Base-by-base conservation (phyloP, 2,888 invertebrate genomes). In the Salpingus planirostris region DNA sequence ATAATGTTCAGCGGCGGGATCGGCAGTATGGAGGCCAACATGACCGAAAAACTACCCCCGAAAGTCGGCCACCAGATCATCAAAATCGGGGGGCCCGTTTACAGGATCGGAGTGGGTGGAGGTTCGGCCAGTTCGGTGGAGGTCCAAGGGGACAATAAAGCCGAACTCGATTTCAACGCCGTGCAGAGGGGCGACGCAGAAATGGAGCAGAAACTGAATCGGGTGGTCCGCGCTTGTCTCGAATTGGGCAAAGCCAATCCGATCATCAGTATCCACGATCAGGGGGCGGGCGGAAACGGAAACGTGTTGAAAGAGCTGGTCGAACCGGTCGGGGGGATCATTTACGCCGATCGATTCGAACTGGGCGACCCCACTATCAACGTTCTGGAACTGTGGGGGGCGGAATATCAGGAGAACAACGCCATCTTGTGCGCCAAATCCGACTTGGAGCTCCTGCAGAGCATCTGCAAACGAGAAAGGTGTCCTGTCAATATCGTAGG, bases 1-100 rank as follows among this genome's bases (percentile, higher is more conserved):
- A 96, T 98, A 36, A 96, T 98, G 96, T 97, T 98, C 58, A 95
- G 92, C 54, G 97, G 87, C 26, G 96, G 97, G 13, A 76, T 97
- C 40, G 97, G 97, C 2, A 80, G 80, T 31, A 85, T 97, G 76
- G 87, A 91, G 40, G 78, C 81, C 2, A 62, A 68, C 13, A 86
- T 90, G 80, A 78, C 83, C 1, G 68, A 77, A 28, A 96, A 96
- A 66, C 64, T 78, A 23, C 64, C 70, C 29, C 85, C 93, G 0
- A 68, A 78, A 52, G 74, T 78, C 74, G 92, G 88, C 7, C 90
- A 92, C 81, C 70, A 86, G 55, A 75, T 98, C 28, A 86, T 92
- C 1, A 97, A 98, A 70, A 74, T 98, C 25, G 97, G 97, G 8
- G 97, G 97, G 0, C 97, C 97, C 0, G 92, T 93, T 25, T 97